Conservation (phyloP, 2,113 vertebrate genomes). For the Galemys pyrenaicus region DNA sequence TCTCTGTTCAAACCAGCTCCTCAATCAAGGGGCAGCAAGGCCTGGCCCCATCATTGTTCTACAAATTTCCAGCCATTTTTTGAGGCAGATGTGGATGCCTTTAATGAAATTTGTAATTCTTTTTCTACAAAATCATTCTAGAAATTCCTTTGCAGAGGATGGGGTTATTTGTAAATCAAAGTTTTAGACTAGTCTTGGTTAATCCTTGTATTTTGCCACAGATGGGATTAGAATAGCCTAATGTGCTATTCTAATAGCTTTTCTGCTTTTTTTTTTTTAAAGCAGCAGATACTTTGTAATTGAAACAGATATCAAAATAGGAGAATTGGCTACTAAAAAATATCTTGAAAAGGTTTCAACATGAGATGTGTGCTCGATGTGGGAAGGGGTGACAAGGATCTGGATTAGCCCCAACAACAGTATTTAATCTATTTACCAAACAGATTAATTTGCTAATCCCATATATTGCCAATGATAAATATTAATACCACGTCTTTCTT, state of each 20-base stretch:
- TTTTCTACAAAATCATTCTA: neutral
- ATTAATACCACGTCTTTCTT: conserved; percentile 52
- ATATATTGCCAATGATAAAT: neutral
- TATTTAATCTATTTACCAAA: neutral
- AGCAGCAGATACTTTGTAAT: neutral
- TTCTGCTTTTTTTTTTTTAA: no score
- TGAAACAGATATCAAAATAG: neutral
- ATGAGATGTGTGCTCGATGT: neutral
- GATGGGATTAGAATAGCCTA: neutral
- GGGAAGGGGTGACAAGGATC: neutral
- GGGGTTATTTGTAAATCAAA: neutral
- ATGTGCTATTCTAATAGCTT: no score
- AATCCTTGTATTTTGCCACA: neutral
- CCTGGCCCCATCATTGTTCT: neutral
- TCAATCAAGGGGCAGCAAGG: neutral
- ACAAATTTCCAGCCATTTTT: neutral
- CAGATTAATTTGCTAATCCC: neutral
- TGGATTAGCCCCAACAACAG: neutral
- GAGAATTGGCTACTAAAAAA: neutral
- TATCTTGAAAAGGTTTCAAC: neutral
- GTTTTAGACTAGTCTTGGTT: neutral
- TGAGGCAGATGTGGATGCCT: neutral
- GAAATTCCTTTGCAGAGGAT: neutral
- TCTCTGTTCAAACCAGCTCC: neutral
- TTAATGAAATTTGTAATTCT: neutral